A percentile compares a stretch with the other conserved stretches of the same genome.
These are phyloP conservation scores for Prolemur simus DNA, from an alignment of 2,113 vertebrate genomes.

Conservation along the genomic window DNA sequence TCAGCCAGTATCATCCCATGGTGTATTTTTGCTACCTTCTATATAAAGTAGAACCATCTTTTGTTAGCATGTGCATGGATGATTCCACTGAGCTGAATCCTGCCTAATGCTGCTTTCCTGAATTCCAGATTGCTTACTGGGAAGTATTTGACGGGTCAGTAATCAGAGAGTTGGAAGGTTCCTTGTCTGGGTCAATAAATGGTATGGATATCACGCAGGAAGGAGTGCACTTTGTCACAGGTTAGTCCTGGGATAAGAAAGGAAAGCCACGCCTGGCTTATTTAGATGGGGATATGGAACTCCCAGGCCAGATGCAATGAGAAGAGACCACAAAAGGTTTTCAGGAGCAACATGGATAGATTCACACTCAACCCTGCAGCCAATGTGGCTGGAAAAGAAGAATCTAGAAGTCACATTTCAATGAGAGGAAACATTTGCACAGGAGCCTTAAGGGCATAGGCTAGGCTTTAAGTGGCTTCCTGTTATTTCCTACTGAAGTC, in stretches of 20 bases:
- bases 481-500: not conserved
- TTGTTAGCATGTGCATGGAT: not conserved
- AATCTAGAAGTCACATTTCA: not conserved
- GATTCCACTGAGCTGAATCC: not conserved
- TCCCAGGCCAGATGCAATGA: not conserved
- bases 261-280: not conserved
- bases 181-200: slow-evolving; percentile 89
- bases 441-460: not conserved
- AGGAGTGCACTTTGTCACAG: slow-evolving; percentile 89
- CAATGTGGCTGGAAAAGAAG: not conserved
- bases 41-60: slow-evolving; percentile 62
- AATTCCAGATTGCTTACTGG: slow-evolving; percentile 91
- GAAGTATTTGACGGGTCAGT: slow-evolving; percentile 88
- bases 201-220: slow-evolving; percentile 89
- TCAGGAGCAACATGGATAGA: not conserved
- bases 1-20: not conserved
- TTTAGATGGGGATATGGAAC: not conserved
- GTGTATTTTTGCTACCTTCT: slow-evolving; percentile 62
- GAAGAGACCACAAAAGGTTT: not conserved
- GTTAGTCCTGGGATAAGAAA: slow-evolving; percentile 72
- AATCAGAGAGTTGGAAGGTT: slow-evolving; percentile 89
- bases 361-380: not conserved
- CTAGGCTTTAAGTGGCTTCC: not conserved
- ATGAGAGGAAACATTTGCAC: not conserved
- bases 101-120: not conserved